Base-by-base conservation (phyloP, 2,113 vertebrate species). In the Theristicus caerulescens region DNA sequence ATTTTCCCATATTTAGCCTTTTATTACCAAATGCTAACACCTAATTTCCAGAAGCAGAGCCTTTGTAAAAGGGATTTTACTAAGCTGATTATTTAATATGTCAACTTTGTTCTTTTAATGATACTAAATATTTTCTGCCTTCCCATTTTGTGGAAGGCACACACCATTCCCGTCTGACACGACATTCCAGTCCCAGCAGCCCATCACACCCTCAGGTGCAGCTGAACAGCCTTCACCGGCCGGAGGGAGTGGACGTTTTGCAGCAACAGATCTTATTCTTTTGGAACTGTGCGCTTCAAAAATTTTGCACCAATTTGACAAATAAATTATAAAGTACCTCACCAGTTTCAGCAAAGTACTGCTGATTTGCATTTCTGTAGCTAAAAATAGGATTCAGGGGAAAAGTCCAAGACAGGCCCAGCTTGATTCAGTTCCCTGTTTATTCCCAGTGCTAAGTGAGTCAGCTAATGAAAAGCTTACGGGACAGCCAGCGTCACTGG, bases 281-380 rank as follows among this genome's bases (percentile, higher is more conserved):
- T 55, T 38, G 73, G 66, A 84, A 66, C 31, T 1, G 1, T 1
- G 2, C 9, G 34, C 65, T 94, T 76, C 26, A 72, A 70, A 96
- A 79, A 79, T 69, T 72, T 81, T 7, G 6, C 74, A 47, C 38
- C 49, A 46, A 9, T 80, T 61, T 96, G 94, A 94, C 95, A 96
- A 59, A 90, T 84, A 92, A 96, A 96, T 94, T 93, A 94, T 55
- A 92, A 94, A 95, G 76, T 70, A 80, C 55, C 65, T 91, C 47
- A 64, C n/a, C 40, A 36, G 52, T 72, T 94, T 72, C 90, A 93
- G 81, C 70, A 64, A 65, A 87, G 57, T n/a, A 54, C 49, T 76
- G 88, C 70, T 90, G 65, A 88, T 91, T 85, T 94, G 93, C 87
- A 79, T 96, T 89, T 79, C 27, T 57, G 57, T 19, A 65, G 57